These are phyloP conservation scores for Microtus montanus DNA, from an alignment of 2,113 vertebrate genomes.

Conservation along the genomic window DNA sequence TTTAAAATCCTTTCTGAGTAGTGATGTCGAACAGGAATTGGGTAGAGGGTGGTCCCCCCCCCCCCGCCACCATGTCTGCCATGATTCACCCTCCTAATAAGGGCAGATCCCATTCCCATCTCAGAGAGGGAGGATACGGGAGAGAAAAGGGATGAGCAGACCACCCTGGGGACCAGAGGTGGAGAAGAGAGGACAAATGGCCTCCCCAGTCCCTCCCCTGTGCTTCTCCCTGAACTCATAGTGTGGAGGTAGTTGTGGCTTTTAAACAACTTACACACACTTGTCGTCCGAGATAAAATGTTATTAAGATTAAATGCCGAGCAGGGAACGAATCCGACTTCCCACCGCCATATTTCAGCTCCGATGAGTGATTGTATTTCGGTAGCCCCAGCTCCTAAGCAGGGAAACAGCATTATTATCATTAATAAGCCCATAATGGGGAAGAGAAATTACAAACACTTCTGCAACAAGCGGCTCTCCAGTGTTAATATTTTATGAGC, in stretches of 20 bases:
- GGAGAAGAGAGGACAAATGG: background rate
- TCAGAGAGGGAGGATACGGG: conserved; percentile 34
- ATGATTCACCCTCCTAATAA: conserved; percentile 7
- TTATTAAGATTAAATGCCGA: conserved; percentile 89
- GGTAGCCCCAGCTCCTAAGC: conserved; percentile 76
- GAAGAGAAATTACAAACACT: conserved; percentile 80
- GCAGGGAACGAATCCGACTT: conserved; percentile 82
- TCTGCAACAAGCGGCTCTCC: conserved; percentile 76
- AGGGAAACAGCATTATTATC: conserved; percentile 79
- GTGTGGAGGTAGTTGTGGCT: conserved; percentile 80
- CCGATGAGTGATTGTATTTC: conserved; percentile 62
- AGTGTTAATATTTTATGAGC: conserved; percentile 80
- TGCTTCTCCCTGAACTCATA: conserved; percentile 52
- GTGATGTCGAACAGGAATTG: conserved; percentile 36
- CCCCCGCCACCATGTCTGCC: fast-evolving
- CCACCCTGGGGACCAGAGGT: conserved; percentile 47
- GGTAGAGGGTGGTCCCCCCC: background rate
- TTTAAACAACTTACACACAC: conserved; percentile 86
- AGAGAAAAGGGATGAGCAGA: conserved; percentile 69
- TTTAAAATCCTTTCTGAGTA: conserved; percentile 47
- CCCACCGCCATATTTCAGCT: conserved; percentile 80
- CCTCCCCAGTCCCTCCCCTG: conserved; percentile 14
- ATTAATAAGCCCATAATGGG: conserved; percentile 83
- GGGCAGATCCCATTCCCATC: conserved; percentile 60
- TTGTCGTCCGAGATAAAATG: conserved; percentile 88